Conservation (phyloP, 2,113 vertebrate genomes). For the Hiodon tergisus region DNA sequence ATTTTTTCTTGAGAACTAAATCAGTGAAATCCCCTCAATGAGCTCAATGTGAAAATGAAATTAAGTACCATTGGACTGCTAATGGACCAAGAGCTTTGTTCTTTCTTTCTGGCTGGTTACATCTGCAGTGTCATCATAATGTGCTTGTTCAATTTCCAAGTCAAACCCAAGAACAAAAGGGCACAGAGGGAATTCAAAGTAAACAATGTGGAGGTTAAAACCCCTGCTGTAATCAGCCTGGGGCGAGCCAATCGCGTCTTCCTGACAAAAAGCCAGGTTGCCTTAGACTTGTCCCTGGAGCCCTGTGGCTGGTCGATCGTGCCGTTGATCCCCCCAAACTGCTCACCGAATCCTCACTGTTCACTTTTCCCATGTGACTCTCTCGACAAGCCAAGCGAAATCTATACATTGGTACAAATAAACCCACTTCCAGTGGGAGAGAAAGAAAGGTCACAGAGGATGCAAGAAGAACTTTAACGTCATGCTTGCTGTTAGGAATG, state of each 20-base stretch:
- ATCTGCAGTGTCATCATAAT: conserved; percentile 9
- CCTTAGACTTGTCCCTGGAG: no score
- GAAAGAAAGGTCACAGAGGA: neutral
- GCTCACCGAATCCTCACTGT: neutral
- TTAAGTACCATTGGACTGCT: neutral
- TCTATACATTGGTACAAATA: conserved; percentile 5
- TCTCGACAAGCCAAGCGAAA: neutral
- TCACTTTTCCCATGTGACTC: conserved; percentile 10
- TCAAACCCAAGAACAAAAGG: no score
- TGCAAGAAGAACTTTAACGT: conserved; percentile 14
- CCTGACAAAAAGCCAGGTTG: no score
- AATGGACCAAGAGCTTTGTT: neutral
- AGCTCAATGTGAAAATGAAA: conserved; percentile 17
- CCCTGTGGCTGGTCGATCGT: no score
- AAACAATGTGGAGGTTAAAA: no score
- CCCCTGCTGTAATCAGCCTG: no score
- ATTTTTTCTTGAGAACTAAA: no score
- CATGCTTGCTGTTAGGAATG: conserved; percentile 1
- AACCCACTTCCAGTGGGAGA: conserved; percentile 7
- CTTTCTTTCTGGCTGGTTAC: no score
- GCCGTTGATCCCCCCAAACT: no score
- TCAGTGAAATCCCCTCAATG: neutral
- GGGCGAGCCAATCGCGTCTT: no score
- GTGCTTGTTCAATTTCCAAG: no score
- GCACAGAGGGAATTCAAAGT: neutral